A percentile compares a stretch with the other conserved stretches of the same genome.
Evolutionary conservation across 2,888 invertebrate species (phyloP).

Genomic region (Nemoura dubitans): DNA sequence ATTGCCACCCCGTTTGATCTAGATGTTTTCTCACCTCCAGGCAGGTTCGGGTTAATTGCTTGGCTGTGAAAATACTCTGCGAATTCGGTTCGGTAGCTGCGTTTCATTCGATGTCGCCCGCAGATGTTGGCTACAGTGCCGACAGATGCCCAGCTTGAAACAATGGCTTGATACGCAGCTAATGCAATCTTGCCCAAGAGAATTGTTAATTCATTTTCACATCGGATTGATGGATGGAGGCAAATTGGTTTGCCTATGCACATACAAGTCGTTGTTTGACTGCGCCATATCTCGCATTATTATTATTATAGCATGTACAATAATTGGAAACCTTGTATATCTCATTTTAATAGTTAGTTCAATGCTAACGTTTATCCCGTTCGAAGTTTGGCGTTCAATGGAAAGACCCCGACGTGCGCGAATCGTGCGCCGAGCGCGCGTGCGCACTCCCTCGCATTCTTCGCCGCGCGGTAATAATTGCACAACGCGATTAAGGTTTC

Average conservation of each 20-base stretch:
- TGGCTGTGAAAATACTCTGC: not conserved
- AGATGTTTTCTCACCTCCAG: not conserved
- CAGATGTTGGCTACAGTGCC: not conserved
- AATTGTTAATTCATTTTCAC: not conserved
- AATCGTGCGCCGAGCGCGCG: not conserved
- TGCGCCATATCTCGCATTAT: not conserved
- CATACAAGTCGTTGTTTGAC: not conserved
- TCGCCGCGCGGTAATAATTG: not conserved
- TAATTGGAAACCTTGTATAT: not conserved
- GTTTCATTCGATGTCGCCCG: not conserved
- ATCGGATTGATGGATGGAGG: not conserved
- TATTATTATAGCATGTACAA: not conserved
- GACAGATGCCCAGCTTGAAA: not conserved
- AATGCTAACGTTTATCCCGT: not conserved
- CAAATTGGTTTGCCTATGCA: not conserved
- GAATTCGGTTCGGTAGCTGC: not conserved
- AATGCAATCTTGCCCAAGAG: not conserved
- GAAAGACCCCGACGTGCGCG: not conserved
- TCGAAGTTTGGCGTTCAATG: not conserved
- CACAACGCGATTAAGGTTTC: not conserved
- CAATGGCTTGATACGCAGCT: not conserved
- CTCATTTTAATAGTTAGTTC: constrained; percentile 1
- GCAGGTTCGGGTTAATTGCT: not conserved
- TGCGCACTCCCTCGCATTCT: not conserved
- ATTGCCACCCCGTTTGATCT: not conserved